phyloP scores from a whole-genome alignment of 1,140 invertebrate species.

The Vanessa tameamea region DNA sequence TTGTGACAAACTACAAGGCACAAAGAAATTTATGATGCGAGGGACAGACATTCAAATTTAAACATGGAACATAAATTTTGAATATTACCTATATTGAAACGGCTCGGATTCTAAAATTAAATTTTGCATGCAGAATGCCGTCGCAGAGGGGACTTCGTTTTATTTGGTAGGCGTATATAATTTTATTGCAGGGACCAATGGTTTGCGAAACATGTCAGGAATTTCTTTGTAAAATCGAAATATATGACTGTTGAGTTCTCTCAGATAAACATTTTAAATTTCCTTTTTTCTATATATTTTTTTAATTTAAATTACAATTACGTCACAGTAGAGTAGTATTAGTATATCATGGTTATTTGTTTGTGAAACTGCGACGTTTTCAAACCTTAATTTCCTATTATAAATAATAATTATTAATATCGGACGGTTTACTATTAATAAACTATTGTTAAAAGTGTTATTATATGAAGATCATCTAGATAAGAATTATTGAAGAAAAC shows the following conservation, averaged over 20 bases:
- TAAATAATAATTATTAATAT: too few species aligned
- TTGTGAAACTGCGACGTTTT: too few species aligned
- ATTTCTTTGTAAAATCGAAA: slow-evolving; percentile 44
- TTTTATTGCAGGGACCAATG: slow-evolving; percentile 79
- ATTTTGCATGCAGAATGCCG: slow-evolving; percentile 78
- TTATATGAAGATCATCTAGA: too few species aligned
- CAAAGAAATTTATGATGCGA: slow-evolving; percentile 62
- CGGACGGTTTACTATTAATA: too few species aligned
- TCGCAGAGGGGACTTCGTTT: slow-evolving; percentile 62
- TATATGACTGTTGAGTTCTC: background rate
- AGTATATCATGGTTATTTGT: too few species aligned
- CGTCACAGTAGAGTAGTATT: too few species aligned
- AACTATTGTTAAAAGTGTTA: too few species aligned
- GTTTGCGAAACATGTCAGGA: slow-evolving; percentile 70
- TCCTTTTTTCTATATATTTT: background rate
- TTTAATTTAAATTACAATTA: background rate
- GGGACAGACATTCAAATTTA: slow-evolving; percentile 69
- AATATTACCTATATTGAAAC: slow-evolving; percentile 80
- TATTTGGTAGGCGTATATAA: slow-evolving; percentile 81
- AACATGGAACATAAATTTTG: slow-evolving; percentile 78
- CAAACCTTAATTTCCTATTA: too few species aligned
- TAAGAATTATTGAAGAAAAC: too few species aligned
- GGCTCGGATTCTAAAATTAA: slow-evolving; percentile 77
- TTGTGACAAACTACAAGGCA: slow-evolving; percentile 41
- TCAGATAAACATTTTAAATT: background rate